Conservation (phyloP, 2,113 vertebrate genomes). For the Carettochelys insculpta region DNA sequence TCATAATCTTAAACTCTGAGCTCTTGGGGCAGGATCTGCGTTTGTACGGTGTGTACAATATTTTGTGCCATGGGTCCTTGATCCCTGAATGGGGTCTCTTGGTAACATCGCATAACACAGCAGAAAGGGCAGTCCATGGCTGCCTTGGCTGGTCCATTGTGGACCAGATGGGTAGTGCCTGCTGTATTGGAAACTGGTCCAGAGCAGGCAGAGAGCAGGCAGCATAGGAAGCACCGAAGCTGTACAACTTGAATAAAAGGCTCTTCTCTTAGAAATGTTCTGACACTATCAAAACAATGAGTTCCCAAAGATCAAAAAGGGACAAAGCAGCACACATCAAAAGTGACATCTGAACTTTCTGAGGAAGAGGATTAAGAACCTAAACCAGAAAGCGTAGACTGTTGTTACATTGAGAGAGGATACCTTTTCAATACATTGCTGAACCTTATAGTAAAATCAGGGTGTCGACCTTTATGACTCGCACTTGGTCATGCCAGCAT, state of each 20-base stretch:
- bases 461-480: slow-evolving; percentile 9
- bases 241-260: not conserved
- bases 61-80: slow-evolving; percentile 4
- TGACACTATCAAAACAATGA: not conserved
- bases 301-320: slow-evolving; percentile 7
- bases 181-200: not conserved
- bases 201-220: not conserved
- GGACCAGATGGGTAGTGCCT: not conserved
- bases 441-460: not conserved
- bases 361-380: not conserved
- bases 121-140: slow-evolving; percentile 9
- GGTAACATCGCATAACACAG: not conserved
- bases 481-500: not conserved
- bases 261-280: not conserved
- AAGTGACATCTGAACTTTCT: slow-evolving; percentile 26
- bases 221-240: not conserved
- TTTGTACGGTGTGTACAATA: not conserved
- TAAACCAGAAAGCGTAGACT: not conserved
- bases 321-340: not conserved
- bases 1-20: slow-evolving; percentile 56
- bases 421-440: not conserved
- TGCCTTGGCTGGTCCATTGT: not conserved
- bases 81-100: slow-evolving; percentile 2
- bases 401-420: not conserved
- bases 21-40: slow-evolving; percentile 46